A percentile compares a stretch with the other conserved stretches of the same genome.
These are phyloP conservation scores for Xyrichtys novacula DNA, from an alignment of 2,797 vertebrate species.

Conservation along the genomic window DNA sequence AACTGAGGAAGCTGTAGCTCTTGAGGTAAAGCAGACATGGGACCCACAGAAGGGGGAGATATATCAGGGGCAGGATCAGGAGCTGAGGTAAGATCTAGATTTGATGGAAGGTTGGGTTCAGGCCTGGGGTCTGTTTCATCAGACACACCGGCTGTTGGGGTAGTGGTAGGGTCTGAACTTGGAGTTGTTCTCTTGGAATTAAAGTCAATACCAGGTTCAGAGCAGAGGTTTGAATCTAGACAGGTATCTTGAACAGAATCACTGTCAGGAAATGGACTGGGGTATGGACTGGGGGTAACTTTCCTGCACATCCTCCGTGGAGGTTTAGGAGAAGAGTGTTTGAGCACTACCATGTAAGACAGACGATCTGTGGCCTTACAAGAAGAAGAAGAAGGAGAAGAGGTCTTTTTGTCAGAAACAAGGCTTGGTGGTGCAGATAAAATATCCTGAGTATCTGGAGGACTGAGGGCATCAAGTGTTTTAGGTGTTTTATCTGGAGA, in stretches of 20 bases:
- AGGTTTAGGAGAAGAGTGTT: conserved; percentile 87
- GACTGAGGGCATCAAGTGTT: conserved; percentile 49
- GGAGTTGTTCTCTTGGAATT: conserved; percentile 45
- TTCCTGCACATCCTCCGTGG: conserved; percentile 87
- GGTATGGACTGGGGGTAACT: conserved; percentile 50
- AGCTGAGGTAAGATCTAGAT: conserved; percentile 48
- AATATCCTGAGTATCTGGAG: conserved; percentile 77
- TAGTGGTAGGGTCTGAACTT: conserved; percentile 43
- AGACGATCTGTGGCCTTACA: conserved; percentile 82
- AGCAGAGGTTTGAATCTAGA: conserved; percentile 45
- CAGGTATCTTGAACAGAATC: conserved; percentile 38
- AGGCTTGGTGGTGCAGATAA: conserved; percentile 71
- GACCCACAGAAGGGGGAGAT: conserved; percentile 26
- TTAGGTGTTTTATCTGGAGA: conserved; percentile 55
- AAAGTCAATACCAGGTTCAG: conserved; percentile 49
- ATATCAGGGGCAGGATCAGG: conserved; percentile 41
- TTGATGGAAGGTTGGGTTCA: conserved; percentile 44
- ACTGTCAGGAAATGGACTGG: conserved; percentile 54
- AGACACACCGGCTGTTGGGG: background rate
- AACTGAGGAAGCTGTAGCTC: conserved; percentile 46
- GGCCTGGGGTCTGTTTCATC: conserved; percentile 13
- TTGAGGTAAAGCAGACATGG: conserved; percentile 51
- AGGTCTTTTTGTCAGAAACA: conserved; percentile 80
- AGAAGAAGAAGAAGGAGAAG: conserved; percentile 69
- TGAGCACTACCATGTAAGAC: conserved; percentile 87